Evolutionary conservation across 92 coral and sea anemone genomes (phyloP), one percentile per base, ranked within the genome.

Genomic region (Porites lobata): DNA sequence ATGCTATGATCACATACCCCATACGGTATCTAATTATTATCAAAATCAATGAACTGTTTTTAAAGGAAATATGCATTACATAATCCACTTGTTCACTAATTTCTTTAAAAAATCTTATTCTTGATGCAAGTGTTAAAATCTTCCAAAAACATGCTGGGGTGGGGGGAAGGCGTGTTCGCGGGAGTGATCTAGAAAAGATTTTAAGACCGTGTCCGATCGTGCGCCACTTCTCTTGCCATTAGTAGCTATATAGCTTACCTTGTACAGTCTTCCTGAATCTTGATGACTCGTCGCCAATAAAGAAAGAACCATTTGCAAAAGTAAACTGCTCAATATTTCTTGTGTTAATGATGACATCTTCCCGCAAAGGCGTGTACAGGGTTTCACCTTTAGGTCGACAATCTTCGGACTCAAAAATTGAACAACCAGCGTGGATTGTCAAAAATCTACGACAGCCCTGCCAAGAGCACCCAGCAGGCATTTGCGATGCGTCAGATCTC

Each of bases 331-430:
- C 98, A 52, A 92, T 92, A 32, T 92, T 94, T 69, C 91, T 91
- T 22, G 88, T 86, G 68, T 90, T 94, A 1, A 94, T 54, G 70
- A 94, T 69, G 19, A 89, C 83, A 50, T 89, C 91, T 3, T 66
- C 90, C 1, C 68, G 74, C n/a, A 88, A 32, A 4, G 95, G 95
- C 7, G 88, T 75, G 51, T 90, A 94, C 56, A 92, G 70, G 4
- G 98, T 94, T 71, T 94, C 98, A 18, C 98, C 98, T 78, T 94
- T 94, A 1, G 98, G 88, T 57, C 82, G 88, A 50, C 62, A 94
- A 22, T 89, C 95, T 82, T 94, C 98, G 0, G 98, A 94, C 22
- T 94, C 92, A 70, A 78, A 94, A 50, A 94, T 92, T 24, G 73
- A 65, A 6, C 80, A 86, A 32, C 78, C 78, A 6, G 91, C 90